Conservation (phyloP, 2,888 invertebrate genomes). For the Callimorpha dominula region DNA sequence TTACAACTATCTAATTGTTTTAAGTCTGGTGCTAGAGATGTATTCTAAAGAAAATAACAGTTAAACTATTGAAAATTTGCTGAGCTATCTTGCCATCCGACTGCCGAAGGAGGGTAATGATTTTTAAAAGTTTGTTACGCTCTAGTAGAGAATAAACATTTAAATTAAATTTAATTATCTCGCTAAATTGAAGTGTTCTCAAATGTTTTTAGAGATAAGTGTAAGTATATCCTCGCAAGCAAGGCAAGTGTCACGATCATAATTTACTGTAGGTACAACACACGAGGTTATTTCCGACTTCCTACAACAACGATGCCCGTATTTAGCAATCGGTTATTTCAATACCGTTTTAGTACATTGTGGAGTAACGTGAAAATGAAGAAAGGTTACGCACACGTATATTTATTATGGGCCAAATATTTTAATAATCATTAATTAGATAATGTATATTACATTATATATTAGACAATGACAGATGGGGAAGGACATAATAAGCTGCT, state of each 20-base stretch:
- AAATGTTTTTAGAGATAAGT: neutral
- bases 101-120: neutral
- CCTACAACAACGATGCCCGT: constrained; percentile 52
- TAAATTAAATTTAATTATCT: too few species aligned
- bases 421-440: neutral
- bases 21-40: neutral
- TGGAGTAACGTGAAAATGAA: constrained; percentile 26
- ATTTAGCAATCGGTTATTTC: constrained; percentile 47
- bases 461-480: neutral
- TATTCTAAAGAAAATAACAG: too few species aligned
- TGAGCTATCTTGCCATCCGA: neutral
- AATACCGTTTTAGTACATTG: constrained; percentile 42
- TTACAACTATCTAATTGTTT: neutral
- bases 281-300: constrained; percentile 59
- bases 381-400: constrained; percentile 4
- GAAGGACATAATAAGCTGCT: neutral
- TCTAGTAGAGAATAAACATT: too few species aligned
- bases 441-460: too few species aligned
- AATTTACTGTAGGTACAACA: constrained; percentile 50
- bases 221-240: neutral
- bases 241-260: constrained; percentile 13
- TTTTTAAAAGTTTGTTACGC: neutral
- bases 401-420: neutral
- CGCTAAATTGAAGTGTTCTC: neutral
- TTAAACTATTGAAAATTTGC: too few species aligned